Evolutionary conservation across 2,113 vertebrate species (phyloP).

Genomic region (Laticauda laticaudata): DNA sequence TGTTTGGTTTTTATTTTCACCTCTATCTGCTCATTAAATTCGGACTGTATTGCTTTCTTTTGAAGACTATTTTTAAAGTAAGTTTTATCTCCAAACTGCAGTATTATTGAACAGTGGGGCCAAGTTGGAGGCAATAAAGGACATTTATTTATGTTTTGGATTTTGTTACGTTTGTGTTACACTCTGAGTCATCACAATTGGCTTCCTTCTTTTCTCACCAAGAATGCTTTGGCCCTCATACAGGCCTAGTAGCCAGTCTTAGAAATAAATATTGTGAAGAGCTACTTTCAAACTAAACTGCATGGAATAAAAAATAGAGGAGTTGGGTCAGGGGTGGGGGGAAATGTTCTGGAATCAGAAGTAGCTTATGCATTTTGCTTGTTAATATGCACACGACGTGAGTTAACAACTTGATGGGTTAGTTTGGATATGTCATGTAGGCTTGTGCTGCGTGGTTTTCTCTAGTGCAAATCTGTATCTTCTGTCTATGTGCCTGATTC

Average conservation of each 20-base stretch:
- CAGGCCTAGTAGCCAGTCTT: not conserved
- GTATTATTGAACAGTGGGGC: no score
- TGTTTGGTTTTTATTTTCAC: no score
- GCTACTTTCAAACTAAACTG: not conserved
- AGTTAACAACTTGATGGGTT: not conserved
- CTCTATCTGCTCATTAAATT: no score
- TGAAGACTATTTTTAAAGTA: no score
- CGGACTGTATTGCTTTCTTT: no score
- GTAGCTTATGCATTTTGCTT: not conserved
- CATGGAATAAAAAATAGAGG: not conserved
- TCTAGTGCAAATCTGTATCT: not conserved
- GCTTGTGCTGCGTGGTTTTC: not conserved
- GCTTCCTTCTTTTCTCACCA: not conserved
- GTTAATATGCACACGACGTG: not conserved
- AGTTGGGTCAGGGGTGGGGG: not conserved
- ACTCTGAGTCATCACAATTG: not conserved
- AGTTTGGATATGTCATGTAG: not conserved
- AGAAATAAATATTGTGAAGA: not conserved
- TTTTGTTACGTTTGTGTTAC: no score
- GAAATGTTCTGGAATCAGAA: not conserved
- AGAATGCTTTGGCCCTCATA: not conserved
- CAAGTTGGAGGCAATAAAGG: no score
- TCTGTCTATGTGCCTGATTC: not conserved
- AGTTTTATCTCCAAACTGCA: no score
- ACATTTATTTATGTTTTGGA: no score